Evolutionary conservation across 2,797 vertebrate species (phyloP).

Genomic region (Amblyraja radiata): DNA sequence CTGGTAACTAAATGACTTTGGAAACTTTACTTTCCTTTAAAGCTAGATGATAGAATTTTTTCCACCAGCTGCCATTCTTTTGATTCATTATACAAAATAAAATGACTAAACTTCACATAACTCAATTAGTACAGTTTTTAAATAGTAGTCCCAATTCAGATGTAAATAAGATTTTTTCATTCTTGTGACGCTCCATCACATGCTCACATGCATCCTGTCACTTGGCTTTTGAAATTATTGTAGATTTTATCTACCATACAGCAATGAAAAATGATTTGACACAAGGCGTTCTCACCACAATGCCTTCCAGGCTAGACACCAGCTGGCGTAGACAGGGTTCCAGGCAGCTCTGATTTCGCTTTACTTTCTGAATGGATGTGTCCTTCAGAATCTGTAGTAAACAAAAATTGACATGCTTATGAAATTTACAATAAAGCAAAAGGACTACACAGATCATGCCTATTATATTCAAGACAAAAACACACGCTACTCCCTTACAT

Average conservation of each 20-base stretch:
- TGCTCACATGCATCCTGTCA: not conserved
- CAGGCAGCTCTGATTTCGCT: conserved; percentile 94
- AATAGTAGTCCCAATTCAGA: not conserved
- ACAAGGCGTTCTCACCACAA: conserved; percentile 71
- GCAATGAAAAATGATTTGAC: not conserved
- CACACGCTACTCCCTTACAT: too few relatives aligned
- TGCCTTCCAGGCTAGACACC: conserved; percentile 89
- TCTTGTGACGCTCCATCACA: not conserved
- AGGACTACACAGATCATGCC: not conserved
- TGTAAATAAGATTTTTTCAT: not conserved
- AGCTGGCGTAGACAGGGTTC: conserved; percentile 93
- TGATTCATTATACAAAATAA: not conserved
- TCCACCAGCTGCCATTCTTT: not conserved
- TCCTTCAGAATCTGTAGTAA: conserved; percentile 78
- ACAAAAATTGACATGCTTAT: not conserved
- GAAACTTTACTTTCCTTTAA: not conserved
- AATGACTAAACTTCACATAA: not conserved
- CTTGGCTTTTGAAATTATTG: not conserved
- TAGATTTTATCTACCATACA: not conserved
- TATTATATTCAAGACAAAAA: not conserved
- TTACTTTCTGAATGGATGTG: conserved; percentile 94
- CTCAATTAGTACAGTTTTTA: not conserved
- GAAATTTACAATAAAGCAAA: not conserved
- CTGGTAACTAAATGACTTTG: not conserved
- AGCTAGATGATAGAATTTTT: not conserved